These are phyloP conservation scores for Larimichthys crocea DNA, from an alignment of 2,113 vertebrate species.

Conservation along the genomic window DNA sequence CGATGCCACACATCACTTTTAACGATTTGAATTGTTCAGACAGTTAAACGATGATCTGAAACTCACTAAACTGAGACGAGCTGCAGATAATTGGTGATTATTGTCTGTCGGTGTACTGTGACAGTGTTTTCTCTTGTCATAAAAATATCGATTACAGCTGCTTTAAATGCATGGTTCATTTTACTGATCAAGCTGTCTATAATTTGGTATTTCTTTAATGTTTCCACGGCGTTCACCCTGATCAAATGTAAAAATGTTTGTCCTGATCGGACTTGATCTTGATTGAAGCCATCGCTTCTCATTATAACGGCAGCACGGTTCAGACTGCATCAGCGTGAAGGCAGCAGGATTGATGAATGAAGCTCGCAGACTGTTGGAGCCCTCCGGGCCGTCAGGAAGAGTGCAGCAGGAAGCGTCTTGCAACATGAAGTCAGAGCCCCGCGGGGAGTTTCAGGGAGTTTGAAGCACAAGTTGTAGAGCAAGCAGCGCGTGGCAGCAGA, in stretches of 20 bases:
- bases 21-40: no score
- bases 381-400: not conserved
- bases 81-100: not conserved
- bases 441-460: constrained; percentile 41
- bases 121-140: not conserved
- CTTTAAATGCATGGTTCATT: not conserved
- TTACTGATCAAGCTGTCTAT: not conserved
- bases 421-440: constrained; percentile 34
- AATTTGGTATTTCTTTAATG: not conserved
- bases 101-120: not conserved
- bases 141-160: not conserved
- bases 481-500: constrained; percentile 7
- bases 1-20: no score
- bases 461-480: constrained; percentile 31
- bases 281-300: constrained; percentile 30
- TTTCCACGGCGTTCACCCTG: not conserved
- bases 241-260: constrained; percentile 1
- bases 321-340: not conserved
- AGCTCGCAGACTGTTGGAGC: constrained; percentile 13
- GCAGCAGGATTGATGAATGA: not conserved
- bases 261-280: not conserved
- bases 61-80: not conserved
- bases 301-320: not conserved
- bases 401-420: constrained; percentile 6
- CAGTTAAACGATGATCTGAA: not conserved